Evolutionary conservation across 1,140 invertebrate genomes (phyloP).

Genomic region (Cherax destructor): DNA sequence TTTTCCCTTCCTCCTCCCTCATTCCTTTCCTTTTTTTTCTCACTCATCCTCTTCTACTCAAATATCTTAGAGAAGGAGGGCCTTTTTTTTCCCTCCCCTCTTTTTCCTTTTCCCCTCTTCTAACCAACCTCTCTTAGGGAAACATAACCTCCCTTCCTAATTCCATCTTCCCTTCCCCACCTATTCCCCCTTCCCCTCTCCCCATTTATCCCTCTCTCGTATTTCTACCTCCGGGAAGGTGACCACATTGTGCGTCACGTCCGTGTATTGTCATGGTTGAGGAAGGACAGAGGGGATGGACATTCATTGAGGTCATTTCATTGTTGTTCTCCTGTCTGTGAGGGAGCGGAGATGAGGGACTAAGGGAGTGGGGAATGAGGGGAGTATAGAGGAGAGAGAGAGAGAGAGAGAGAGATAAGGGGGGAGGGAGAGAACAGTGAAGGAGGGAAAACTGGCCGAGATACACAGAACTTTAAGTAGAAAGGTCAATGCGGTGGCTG

Average conservation of each 20-base stretch:
- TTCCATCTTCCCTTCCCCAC: no score
- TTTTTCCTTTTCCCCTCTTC: no score
- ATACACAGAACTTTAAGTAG: no score
- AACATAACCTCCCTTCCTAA: no score
- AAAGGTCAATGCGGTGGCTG: no score
- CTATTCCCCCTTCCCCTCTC: no score
- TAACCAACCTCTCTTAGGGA: no score
- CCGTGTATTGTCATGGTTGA: background rate
- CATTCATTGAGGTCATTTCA: conserved; percentile 14
- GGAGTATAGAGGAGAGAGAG: background rate
- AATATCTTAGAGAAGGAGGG: no score
- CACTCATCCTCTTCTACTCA: no score
- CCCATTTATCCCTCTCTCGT: background rate
- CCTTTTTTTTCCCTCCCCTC: no score
- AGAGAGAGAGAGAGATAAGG: background rate
- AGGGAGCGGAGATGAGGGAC: background rate
- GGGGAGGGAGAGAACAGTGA: background rate
- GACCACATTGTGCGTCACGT: conserved; percentile 8
- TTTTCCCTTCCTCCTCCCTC: no score
- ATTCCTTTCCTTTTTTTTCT: no score
- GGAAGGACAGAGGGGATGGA: background rate
- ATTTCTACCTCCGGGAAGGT: background rate
- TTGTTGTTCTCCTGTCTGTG: conserved; percentile 1
- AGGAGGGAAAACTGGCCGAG: background rate
- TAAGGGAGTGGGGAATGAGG: background rate